Evolutionary conservation across 2,888 invertebrate species (phyloP), one percentile per base, ranked within the genome.

Genomic region (Helleia helle): DNA sequence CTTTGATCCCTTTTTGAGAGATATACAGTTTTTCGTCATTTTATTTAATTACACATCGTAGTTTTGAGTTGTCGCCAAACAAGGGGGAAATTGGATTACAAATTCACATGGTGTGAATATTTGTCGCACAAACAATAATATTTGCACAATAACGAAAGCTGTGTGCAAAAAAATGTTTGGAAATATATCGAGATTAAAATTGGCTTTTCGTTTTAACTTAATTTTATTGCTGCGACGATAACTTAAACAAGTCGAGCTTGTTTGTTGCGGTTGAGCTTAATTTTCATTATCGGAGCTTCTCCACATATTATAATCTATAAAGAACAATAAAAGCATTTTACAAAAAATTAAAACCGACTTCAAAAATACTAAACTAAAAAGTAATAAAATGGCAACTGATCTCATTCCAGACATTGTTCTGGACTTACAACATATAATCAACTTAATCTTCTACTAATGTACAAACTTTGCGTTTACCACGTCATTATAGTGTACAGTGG

Each of bases 31-130:
- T 47, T 46, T 42, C 31, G 18, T 25, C 12, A 37, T 39, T 40
- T 39, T 40, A 44, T 47, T 40, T 39, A 47, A 43, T 47, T 47
- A 40, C 43, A 41, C 34, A 34, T 37, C 38, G 38, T 41, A 40
- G 30, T 41, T 44, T 42, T 41, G 26, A 22, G 34, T 40, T 41
- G 22, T 37, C 40, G 38, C 36, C 29, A 42, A 36, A 36, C 36
- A 42, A 46, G 38, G 41, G 8, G 36, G 28, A 36, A 38, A 42
- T 43, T 43, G 34, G 43, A 45, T 45, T 41, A 41, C 39, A 39
- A 39, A 30, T 34, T 34, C 34, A 39, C 39, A 18, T 29, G 34
- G 37, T 43, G 27, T 38, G 39, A 39, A 40, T 44, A 41, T 45
- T 26, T 36, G 25, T 28, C 36, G 29, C 29, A 41, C 31, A 41